Base-by-base conservation (phyloP, 2,797 vertebrate species). In the Telmatherina bonti region DNA sequence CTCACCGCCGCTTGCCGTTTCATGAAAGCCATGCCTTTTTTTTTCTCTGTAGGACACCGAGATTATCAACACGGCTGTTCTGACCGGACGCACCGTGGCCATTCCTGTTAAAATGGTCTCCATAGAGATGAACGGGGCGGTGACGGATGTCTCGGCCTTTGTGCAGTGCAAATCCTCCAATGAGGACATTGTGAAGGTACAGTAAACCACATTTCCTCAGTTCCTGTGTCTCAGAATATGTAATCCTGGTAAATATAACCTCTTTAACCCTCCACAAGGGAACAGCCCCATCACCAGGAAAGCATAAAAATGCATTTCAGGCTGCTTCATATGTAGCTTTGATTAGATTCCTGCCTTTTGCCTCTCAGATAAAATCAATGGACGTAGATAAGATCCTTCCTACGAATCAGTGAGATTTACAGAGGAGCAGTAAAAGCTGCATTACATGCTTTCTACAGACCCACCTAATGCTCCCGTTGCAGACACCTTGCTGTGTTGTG, bases 91-190 rank as follows among this genome's bases (percentile, higher is more conserved):
- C 70, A 99, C 98, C 0, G 97, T 99, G 72, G 97, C 98, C 89
- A 97, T 99, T 54, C 98, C 98, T 0, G 96, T 99, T 81, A 99
- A 99, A 88, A 97, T 99, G 91, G 95, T 99, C 0, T 98, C 98
- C 86, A 96, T 99, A 6, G 98, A 99, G 92, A 95, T 96, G 86
- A 97, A 94, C 0, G 98, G 98, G 0, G 85, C 81, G 0, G 90
- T 98, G 30, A 95, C 96, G 0, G 98, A 99, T 0, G 91, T 99
- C 76, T 97, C 97, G 0, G 90, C 96, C 24, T 93, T 94, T 18
- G 96, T 97, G 0, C 95, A 97, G 87, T 99, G 98, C 93, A 96
- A 97, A 91, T 98, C 97, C 45, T 94, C 96, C 77, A 99, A 98
- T 0, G 98, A 99, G 82, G 97, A 99, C 87, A 98, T 98, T 67